A percentile compares a stretch with the other conserved stretches of the same genome.
Conservation (phyloP, 2,113 vertebrate species). For the Passer domesticus region DNA sequence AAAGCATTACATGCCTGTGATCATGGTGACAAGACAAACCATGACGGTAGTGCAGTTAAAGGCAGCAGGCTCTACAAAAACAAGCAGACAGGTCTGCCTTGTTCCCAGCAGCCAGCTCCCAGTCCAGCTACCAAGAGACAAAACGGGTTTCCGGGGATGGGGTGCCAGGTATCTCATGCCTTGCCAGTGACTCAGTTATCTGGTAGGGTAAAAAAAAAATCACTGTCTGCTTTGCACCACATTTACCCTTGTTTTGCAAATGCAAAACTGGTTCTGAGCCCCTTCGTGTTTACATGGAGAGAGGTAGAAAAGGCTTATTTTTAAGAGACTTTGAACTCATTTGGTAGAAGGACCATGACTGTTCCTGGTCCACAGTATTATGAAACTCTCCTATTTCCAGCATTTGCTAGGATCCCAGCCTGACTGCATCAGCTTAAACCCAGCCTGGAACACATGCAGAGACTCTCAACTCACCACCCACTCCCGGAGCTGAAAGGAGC, state of each 20-base stretch:
- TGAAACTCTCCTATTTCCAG: not conserved
- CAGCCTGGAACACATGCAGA: not conserved
- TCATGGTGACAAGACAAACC: slow-evolving; percentile 21
- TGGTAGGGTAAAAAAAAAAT: not conserved
- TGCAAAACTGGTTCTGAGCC: not conserved
- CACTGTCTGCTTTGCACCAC: not conserved
- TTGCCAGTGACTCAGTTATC: not conserved
- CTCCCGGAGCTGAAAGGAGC: not conserved
- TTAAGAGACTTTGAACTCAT: not conserved
- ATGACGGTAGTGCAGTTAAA: not conserved
- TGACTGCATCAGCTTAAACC: not conserved
- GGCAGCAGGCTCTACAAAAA: slow-evolving; percentile 1
- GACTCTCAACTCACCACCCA: slow-evolving; percentile 34
- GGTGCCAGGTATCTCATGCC: not conserved
- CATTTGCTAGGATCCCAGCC: not conserved
- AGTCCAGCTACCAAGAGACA: not conserved
- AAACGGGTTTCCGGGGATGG: not conserved
- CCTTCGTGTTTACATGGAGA: not conserved
- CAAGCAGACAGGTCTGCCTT: not conserved
- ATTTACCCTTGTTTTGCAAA: not conserved
- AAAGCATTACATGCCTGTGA: slow-evolving; percentile 1
- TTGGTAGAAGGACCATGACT: rapidly evolving
- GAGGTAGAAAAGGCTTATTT: not conserved
- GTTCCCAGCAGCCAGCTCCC: not conserved
- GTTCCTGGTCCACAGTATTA: not conserved